Evolutionary conservation across 2,113 vertebrate genomes (phyloP), one percentile per base, ranked within the genome.

Genomic region (Zapornia atra): DNA sequence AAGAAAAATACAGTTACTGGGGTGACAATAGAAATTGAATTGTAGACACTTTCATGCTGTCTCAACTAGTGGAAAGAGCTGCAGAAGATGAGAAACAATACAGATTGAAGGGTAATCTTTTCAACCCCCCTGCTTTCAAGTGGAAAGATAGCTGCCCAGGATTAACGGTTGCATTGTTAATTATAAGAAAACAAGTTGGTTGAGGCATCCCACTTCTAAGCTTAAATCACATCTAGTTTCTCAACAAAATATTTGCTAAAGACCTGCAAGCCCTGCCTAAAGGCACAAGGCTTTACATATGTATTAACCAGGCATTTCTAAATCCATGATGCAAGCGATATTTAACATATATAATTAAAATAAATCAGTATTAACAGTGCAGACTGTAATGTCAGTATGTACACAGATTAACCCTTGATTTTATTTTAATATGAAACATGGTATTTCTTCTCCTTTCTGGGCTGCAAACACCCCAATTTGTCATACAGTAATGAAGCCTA

Each of bases 221-320:
- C 69, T 88, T 66, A 79, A 95, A 81, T 66, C 82, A 29, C 28
- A 64, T 82, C 40, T 73, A 63, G 53, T 95, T 97, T 97, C 94
- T 94, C 86, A 94, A 91, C 40, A 88, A 91, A 94, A 33, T 76
- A 93, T 38, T 78, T 96, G 86, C 69, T 90, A 34, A 94, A 82
- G 82, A 81, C 26, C 53, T 96, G 68, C 53, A 91, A 94, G 65
- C 61, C 29, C 73, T 85, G 64, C 84, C 79, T 87, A 66, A 75
- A 88, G 94, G 84, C 75, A 95, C 57, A 65, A 75, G 46, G 76
- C 94, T 89, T 94, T 84, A 79, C n/a, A 29, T 42, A 6, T 54
- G 70, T 91, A 48, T 84, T 72, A 94, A 84, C 84, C 34, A 50
- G 81, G 61, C 73, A 94, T 96, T 96, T 95, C 87, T 88, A 96